Base-by-base conservation (phyloP, 2,113 vertebrate genomes). In the Zosterops japonicus region DNA sequence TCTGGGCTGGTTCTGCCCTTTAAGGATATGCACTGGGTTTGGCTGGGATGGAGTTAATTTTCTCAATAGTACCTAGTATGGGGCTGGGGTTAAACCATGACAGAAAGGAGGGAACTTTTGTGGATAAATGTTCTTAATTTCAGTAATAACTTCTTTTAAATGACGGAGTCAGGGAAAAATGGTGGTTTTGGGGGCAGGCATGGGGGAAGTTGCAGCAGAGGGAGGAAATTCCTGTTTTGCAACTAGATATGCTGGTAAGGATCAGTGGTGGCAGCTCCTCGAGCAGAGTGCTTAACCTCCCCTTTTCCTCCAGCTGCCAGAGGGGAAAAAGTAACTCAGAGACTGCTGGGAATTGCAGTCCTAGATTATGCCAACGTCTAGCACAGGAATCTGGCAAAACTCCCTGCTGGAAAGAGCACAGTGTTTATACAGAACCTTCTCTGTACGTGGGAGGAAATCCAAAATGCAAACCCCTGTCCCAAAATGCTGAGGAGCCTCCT, bases 311-410 rank as follows among this genome's bases (percentile, higher is more conserved):
- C 52, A 68, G 39, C 39, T 82, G 52, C 53, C 60, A 39, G 41
- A 81, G 42, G 46, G 28, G 18, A 18, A 89, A 76, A 90, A 35
- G 47, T 6, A 64, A 3, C 42, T 70, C 42, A 8, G 80, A 84
- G 87, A 11, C 44, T 92, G 53, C 60, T 69, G 86, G 93, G 91
- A 94, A 29, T 68, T 92, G 86, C 80, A 95, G 89, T 83, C 49
- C 56, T 67, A 42, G 20, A 68, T 87, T 61, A 31, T 5, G 0
- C 17, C 65, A 85, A 60, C 35, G 15, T 56, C 52, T 55, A 82
- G 82, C 56, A 68, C 36, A 78, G 22, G 31, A 87, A 49, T 67
- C 57, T 76, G 81, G 69, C 72, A 87, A 44, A 87, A 63, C 20
- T 63, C 19, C 39, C 49, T 5, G 1, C 83, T 78, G n/a, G 53